phyloP scores from a whole-genome alignment of 2,888 invertebrate genomes.

The Mesorhabditis spiculigera region DNA sequence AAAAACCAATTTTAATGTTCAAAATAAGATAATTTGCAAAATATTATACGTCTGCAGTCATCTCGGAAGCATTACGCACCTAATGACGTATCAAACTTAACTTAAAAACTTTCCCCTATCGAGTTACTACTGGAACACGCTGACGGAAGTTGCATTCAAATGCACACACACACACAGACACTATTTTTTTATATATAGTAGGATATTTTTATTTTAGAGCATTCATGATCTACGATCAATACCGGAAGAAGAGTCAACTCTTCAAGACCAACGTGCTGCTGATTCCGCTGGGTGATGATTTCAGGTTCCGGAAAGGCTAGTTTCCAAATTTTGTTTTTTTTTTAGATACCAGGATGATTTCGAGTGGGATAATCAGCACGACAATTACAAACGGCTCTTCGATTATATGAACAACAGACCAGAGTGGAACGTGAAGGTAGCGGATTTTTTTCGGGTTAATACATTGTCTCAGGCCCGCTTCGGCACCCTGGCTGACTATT shows the following conservation, averaged over 20 bases:
- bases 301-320: slow-evolving; percentile 66
- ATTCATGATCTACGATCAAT: slow-evolving; percentile 79
- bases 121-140: too few relatives aligned
- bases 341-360: slow-evolving; percentile 40
- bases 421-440: slow-evolving; percentile 77
- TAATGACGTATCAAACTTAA: too few relatives aligned
- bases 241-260: slow-evolving; percentile 85
- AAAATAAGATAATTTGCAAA: too few relatives aligned
- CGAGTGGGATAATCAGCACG: slow-evolving; percentile 88
- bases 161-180: too few relatives aligned
- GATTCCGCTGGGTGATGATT: slow-evolving; percentile 75
- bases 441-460: not conserved
- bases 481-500: slow-evolving; percentile 85
- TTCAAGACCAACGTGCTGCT: slow-evolving; percentile 77
- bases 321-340: too few relatives aligned
- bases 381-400: slow-evolving; percentile 82
- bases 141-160: too few relatives aligned
- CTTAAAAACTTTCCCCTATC: too few relatives aligned
- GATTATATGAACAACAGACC: slow-evolving; percentile 75
- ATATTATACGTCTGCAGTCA: too few relatives aligned
- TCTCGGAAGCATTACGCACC: too few relatives aligned
- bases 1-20: too few relatives aligned
- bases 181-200: too few relatives aligned
- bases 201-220: slow-evolving; percentile 68
- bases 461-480: slow-evolving; percentile 72